Conservation (phyloP, 2,888 invertebrate genomes). For the Leptopilina syphax region DNA sequence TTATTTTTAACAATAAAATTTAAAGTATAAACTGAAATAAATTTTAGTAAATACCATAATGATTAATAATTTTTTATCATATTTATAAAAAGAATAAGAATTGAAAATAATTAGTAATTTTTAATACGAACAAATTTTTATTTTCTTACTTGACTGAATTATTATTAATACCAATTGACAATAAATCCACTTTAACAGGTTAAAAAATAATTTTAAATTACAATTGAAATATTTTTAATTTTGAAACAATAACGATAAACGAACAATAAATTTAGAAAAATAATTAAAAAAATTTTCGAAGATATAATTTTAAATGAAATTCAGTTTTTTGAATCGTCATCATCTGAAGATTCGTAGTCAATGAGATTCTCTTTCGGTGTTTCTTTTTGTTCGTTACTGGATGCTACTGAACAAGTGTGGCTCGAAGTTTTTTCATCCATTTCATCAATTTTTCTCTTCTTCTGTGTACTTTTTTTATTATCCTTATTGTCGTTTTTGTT, state of each 20-base stretch:
- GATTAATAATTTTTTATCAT: too few relatives aligned
- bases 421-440: not conserved
- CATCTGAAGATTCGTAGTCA: not conserved
- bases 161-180: too few relatives aligned
- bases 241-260: not conserved
- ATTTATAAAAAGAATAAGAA: too few relatives aligned
- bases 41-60: too few relatives aligned
- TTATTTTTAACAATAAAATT: too few relatives aligned
- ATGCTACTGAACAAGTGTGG: not conserved
- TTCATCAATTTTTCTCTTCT: not conserved
- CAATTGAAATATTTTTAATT: too few relatives aligned
- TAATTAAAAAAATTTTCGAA: not conserved
- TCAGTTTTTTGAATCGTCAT: not conserved
- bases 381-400: not conserved
- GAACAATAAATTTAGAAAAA: not conserved
- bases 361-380: not conserved
- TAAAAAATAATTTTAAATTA: too few relatives aligned
- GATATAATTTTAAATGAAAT: not conserved
- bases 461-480: not conserved
- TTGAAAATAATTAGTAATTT: too few relatives aligned
- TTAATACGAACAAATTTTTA: too few relatives aligned
- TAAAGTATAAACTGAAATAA: too few relatives aligned
- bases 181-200: too few relatives aligned
- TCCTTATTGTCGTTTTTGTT: not conserved
- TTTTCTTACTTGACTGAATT: too few relatives aligned